Base-by-base conservation (phyloP, 2,888 invertebrate species). In the Seira sanloemensis region DNA sequence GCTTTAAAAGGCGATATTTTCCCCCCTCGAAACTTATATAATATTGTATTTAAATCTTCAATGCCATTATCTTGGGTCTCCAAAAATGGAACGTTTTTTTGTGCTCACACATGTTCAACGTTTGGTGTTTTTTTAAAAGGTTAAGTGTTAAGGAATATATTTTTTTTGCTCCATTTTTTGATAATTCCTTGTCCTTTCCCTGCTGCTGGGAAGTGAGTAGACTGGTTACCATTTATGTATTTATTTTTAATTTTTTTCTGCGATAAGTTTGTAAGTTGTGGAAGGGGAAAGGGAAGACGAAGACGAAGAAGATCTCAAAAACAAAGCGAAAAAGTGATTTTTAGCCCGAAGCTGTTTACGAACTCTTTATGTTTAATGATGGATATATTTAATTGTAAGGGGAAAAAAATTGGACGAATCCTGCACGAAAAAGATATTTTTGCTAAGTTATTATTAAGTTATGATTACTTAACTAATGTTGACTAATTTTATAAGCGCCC, bases 1-100 rank as follows among this genome's bases (percentile, higher is more conserved):
- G 62, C 62, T 62, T 62, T 62, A 62, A 62, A 62, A 50, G 50
- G 50, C 50, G n/a, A n/a, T n/a, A n/a, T n/a, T n/a, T n/a, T n/a
- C n/a, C n/a, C n/a, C n/a, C n/a, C n/a, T n/a, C n/a, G n/a, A n/a
- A n/a, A n/a, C n/a, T n/a, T n/a, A n/a, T n/a, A n/a, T n/a, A n/a
- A n/a, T n/a, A n/a, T n/a, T n/a, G n/a, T n/a, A n/a, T n/a, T n/a
- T n/a, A n/a, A n/a, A n/a, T n/a, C n/a, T n/a, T n/a, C n/a, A n/a
- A n/a, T n/a, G n/a, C n/a, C n/a, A n/a, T n/a, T n/a, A n/a, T n/a
- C n/a, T n/a, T n/a, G n/a, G n/a, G n/a, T n/a, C n/a, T n/a, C n/a
- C n/a, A n/a, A n/a, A n/a, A n/a, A n/a, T n/a, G 62, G 1, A 21
- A 62, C 62, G 21, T 21, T 62, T n/a, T n/a, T n/a, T n/a, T 62